Evolutionary conservation across 2,888 invertebrate species (phyloP), one percentile per base, ranked within the genome.

Genomic region (Athripsodes cinereus): DNA sequence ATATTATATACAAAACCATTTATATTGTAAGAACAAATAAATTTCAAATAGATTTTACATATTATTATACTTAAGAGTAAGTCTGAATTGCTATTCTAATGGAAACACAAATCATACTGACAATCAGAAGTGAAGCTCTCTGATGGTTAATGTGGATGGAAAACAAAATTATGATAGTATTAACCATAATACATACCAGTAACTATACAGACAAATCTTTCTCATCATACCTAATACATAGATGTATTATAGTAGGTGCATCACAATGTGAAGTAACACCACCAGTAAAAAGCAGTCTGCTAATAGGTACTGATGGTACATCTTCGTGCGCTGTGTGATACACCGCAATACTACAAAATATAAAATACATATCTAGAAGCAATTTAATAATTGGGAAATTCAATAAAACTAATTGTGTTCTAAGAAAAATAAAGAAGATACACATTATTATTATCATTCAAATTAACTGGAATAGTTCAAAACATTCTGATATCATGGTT

Each of bases 1-100:
- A 10, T 49, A 22, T 60, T 21, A 59, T 63, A 61, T 59, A 63
- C 61, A 63, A 63, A 63, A 63, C 59, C 63, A 61, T 61, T 63
- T 63, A 62, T 63, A 49, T 5, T 52, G 57, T 55, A 63, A 61
- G 57, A 61, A 63, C 59, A 61, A 61, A 63, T 61, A 61, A 63
- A 58, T 55, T 58, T 60, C 40, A 40, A 40, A 58, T 58, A 60
- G 48, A 48, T 57, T 59, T 55, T 60, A 57, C 53, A 60, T 57
- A 31, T 31, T 11, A 31, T 40, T 62, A 60, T 47, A 53, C 59
- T 60, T 60, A 62, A 60, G 56, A 60, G 52, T 62, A 62, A 51
- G 50, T 55, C 58, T 58, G 58, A 60, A 59, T 53, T 47, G 47
- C 60, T 62, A 62, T 13, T 46, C 62, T 62, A 62, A 58, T 60